Conservation (phyloP, 1,140 invertebrate genomes). For the Pectinophora gossypiella region DNA sequence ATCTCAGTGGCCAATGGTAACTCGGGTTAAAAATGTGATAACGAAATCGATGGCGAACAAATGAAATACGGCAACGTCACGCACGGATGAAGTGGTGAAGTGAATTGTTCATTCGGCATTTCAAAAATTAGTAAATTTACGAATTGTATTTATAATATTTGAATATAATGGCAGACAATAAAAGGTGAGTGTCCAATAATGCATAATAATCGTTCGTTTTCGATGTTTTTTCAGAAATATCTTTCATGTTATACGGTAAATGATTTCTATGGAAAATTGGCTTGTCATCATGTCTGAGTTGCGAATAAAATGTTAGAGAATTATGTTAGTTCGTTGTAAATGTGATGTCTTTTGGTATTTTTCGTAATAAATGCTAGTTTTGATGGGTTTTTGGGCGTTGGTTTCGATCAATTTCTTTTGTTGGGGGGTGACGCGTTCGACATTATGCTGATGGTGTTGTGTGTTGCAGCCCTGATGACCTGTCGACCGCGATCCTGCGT, state of each 20-base stretch:
- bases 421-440: not conserved
- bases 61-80: slow-evolving; percentile 77
- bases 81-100: slow-evolving; percentile 49
- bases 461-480: slow-evolving; percentile 86
- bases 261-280: slow-evolving; percentile 52
- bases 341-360: too few species aligned
- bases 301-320: slow-evolving; percentile 21
- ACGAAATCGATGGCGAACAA: slow-evolving; percentile 43
- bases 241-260: not conserved
- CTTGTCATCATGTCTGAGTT: slow-evolving; percentile 72
- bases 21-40: not conserved
- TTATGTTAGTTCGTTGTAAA: slow-evolving; percentile 17
- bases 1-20: not conserved
- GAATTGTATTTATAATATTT: slow-evolving; percentile 49
- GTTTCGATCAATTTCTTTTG: too few species aligned
- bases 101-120: slow-evolving; percentile 61
- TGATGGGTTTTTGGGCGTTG: too few species aligned
- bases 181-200: slow-evolving; percentile 64
- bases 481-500: slow-evolving; percentile 98
- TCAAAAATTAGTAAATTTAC: slow-evolving; percentile 51
- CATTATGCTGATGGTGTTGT: too few species aligned
- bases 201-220: not conserved
- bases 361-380: too few species aligned
- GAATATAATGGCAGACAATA: slow-evolving; percentile 76
- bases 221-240: not conserved